Evolutionary conservation across 2,113 vertebrate genomes (phyloP), one percentile per base, ranked within the genome.

Genomic region (Peromyscus leucopus): DNA sequence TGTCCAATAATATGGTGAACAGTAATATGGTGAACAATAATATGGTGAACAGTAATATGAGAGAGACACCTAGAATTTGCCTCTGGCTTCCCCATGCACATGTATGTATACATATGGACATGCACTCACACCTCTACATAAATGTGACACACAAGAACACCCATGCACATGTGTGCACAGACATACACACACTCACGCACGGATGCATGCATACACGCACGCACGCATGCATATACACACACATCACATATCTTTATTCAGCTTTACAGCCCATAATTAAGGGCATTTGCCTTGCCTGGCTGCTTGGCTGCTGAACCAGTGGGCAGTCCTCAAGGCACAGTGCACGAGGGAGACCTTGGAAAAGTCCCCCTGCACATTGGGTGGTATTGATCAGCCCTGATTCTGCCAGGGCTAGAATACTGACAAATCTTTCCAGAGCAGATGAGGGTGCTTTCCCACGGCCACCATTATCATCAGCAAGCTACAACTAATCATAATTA

Each of bases 401-500:
- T 72, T 93, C 89, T 91, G n/a, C 91, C 75, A 79, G 65, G 39
- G 71, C 90, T 83, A 85, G 33, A 19, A 65, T 0, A 1, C 5
- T 8, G 42, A 69, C n/a, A 93, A 46, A 13, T 42, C 89, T 97
- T 97, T 94, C 75, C 46, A 83, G 9, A 21, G 89, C 33, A 91
- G 80, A 61, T 71, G 63, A n/a, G 28, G 24, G 83, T 83, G 55
- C 69, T 65, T 63, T 74, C 74, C 57, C 31, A 22, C 7, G 59
- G 88, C 71, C 26, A 39, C 46, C 80, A 55, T 91, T 86, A 71
- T 86, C 71, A 92, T 91, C 72, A 95, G 86, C 72, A 46, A 87
- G 93, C 55, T 90, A 74, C 82, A 83, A 92, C 90, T 95, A 96
- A 96, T 71, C 82, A 33, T 42, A 96, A 96, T 97, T 96, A 97